phyloP scores from a whole-genome alignment of 2,797 vertebrate species.

The Scolopax rusticola region DNA sequence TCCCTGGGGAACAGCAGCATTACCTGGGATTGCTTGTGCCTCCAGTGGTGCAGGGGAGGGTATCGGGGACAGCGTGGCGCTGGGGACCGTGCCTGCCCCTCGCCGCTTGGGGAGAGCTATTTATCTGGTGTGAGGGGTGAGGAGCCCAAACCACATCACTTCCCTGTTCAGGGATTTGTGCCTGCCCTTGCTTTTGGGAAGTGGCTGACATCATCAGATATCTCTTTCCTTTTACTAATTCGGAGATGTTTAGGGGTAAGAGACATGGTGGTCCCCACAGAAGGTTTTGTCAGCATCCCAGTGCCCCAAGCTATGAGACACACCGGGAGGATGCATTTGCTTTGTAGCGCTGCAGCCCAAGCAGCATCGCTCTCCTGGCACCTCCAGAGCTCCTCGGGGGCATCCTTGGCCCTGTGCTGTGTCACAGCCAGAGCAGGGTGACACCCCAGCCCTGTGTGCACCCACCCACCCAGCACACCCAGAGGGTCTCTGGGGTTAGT shows the following conservation, averaged over 20 bases:
- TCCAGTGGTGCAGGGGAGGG: fast-evolving
- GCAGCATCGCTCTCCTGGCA: too few relatives aligned
- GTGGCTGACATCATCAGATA: background rate
- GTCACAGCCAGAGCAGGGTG: background rate
- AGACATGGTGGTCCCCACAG: background rate
- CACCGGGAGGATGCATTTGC: background rate
- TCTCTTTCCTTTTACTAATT: background rate
- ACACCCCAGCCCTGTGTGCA: fast-evolving
- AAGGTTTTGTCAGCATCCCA: background rate
- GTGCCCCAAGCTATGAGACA: fast-evolving
- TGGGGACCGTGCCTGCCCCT: background rate
- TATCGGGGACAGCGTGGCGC: fast-evolving
- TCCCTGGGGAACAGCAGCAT: fast-evolving
- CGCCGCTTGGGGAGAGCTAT: fast-evolving
- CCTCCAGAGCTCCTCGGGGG: too few relatives aligned
- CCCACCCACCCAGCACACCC: too few relatives aligned
- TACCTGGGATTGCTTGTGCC: background rate
- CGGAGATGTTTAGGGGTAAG: fast-evolving
- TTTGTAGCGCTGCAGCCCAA: background rate
- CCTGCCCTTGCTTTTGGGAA: background rate
- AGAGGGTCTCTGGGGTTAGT: too few relatives aligned
- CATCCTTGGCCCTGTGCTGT: background rate
- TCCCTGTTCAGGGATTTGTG: background rate
- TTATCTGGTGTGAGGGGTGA: background rate
- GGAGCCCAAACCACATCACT: background rate